These are phyloP conservation scores for Drosophila prostipennis DNA, from an alignment of 2,888 invertebrate genomes.

Conservation along the genomic window DNA sequence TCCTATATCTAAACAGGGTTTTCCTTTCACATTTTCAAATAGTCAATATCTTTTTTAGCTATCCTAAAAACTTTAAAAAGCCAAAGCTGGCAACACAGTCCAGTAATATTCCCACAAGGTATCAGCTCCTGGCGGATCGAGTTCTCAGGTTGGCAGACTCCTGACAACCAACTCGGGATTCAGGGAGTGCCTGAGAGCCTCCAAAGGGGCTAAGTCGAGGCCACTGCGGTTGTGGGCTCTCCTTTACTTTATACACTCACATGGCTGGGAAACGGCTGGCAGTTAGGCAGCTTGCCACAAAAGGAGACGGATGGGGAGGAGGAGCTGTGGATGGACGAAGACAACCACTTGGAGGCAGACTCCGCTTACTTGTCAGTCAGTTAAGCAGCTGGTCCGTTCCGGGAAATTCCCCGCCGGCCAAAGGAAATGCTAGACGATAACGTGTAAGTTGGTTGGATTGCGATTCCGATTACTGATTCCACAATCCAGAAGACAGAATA, in stretches of 20 bases:
- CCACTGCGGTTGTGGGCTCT: conserved; percentile 36
- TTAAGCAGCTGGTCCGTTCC: conserved; percentile 66
- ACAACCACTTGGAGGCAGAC: conserved; percentile 26
- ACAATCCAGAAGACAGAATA: background rate
- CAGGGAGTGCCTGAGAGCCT: conserved; percentile 30
- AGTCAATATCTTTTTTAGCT: no score
- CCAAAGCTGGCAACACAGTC: conserved; percentile 1
- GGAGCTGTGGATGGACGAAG: conserved; percentile 5
- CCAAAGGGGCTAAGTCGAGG: conserved; percentile 27
- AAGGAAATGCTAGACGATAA: conserved; percentile 66
- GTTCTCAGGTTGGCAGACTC: conserved; percentile 26
- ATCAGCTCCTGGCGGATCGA: conserved; percentile 14
- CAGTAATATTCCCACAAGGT: conserved; percentile 27
- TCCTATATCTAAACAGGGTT: no score
- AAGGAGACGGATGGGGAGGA: background rate
- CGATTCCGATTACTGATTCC: background rate
- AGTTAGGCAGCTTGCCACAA: conserved; percentile 42
- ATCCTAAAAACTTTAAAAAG: background rate
- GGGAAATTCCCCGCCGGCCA: conserved; percentile 60
- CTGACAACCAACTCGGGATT: conserved; percentile 42
- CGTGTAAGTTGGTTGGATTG: conserved; percentile 65
- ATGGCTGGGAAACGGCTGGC: conserved; percentile 41
- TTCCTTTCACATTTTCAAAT: no score
- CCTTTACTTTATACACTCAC: conserved; percentile 34
- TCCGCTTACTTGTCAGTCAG: conserved; percentile 66